Evolutionary conservation across 2,113 vertebrate species (phyloP).

Genomic region (Chascanopsetta lugubris): DNA sequence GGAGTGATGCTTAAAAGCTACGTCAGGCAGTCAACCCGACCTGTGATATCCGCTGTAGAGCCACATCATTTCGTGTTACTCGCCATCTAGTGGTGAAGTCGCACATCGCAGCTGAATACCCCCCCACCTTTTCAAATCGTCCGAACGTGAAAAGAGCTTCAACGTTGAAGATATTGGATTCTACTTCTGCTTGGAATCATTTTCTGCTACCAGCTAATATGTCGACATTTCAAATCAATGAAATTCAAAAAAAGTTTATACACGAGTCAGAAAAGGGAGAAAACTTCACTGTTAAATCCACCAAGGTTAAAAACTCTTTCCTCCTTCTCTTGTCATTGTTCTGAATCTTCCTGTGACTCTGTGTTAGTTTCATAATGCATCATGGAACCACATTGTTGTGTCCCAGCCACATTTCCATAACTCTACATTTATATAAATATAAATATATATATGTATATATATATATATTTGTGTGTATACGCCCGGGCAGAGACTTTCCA

Average conservation of each 20-base stretch:
- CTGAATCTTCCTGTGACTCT: background rate
- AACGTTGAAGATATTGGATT: too few relatives aligned
- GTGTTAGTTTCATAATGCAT: slow-evolving; percentile 17
- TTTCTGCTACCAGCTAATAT: background rate
- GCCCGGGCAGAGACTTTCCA: background rate
- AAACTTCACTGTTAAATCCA: background rate
- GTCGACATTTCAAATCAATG: background rate
- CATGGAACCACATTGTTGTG: background rate
- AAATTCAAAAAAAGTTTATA: background rate
- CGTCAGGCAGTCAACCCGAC: too few relatives aligned
- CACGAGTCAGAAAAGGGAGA: background rate
- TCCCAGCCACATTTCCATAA: slow-evolving; percentile 13
- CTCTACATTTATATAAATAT: slow-evolving; percentile 34
- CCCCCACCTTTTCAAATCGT: too few relatives aligned
- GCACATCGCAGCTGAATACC: too few relatives aligned
- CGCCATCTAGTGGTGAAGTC: too few relatives aligned
- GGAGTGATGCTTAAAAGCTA: too few relatives aligned
- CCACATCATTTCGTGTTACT: too few relatives aligned
- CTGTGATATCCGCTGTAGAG: too few relatives aligned
- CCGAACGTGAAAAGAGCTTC: too few relatives aligned
- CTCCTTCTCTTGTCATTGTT: background rate
- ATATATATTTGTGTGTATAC: background rate
- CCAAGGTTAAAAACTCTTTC: background rate
- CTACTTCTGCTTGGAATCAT: too few relatives aligned
- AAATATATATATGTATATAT: slow-evolving; percentile 1